Evolutionary conservation across 2,113 vertebrate species (phyloP).

Genomic region (Terrapene triunguis): DNA sequence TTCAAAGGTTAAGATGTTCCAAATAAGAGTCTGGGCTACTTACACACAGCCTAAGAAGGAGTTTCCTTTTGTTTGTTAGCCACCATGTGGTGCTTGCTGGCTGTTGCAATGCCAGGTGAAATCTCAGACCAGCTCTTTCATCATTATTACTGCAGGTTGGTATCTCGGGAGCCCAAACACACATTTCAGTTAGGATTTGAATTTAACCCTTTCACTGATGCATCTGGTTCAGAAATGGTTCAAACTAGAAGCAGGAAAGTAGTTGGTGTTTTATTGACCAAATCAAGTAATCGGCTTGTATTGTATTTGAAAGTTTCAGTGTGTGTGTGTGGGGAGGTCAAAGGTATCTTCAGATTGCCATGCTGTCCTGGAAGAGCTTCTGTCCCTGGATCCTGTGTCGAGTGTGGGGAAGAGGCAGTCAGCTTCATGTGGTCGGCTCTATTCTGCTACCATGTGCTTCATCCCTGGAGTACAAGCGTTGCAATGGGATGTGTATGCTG

Average conservation of each 20-base stretch:
- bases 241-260: background rate
- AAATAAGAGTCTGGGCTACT: constrained; percentile 14
- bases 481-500: background rate
- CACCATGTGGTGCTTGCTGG: background rate
- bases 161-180: constrained; percentile 51
- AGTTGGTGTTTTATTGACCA: background rate
- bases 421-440: constrained; percentile 45
- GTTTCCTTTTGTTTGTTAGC: constrained; percentile 49
- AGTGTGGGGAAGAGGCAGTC: background rate
- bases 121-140: constrained; percentile 51
- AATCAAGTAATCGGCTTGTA: background rate
- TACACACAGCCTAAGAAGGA: constrained; percentile 38
- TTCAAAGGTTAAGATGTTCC: constrained; percentile 5
- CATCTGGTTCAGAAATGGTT: background rate
- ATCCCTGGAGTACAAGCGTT: background rate
- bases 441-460: constrained; percentile 71
- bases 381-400: background rate
- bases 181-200: constrained; percentile 40
- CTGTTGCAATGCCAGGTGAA: constrained; percentile 54
- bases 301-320: background rate
- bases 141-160: constrained; percentile 54
- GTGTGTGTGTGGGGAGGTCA: background rate
- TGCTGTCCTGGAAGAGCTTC: constrained; percentile 15
- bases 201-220: constrained; percentile 50
- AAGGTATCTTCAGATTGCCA: background rate